These are phyloP conservation scores for Porites cylindrica DNA, from an alignment of 92 coral and sea anemone species.

Conservation along the genomic window DNA sequence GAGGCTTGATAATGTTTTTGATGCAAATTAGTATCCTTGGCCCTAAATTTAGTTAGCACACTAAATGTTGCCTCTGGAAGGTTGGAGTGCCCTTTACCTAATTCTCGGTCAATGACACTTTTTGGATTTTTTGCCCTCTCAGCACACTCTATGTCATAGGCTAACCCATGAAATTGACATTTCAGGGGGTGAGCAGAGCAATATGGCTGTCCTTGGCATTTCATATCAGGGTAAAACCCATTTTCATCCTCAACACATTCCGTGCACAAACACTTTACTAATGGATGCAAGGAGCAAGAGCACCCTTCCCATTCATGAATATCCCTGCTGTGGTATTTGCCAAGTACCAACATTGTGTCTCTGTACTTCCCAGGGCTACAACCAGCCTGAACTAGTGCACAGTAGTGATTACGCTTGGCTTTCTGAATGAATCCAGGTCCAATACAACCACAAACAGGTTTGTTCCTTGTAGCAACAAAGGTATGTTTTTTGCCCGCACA, in stretches of 20 bases:
- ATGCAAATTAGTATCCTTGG: too few species aligned
- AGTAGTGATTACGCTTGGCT: conserved; percentile 61
- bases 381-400: conserved; percentile 64
- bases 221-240: too few species aligned
- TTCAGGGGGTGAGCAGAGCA: conserved; percentile 40
- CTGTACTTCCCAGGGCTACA: conserved; percentile 56
- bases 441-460: too few species aligned
- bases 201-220: conserved; percentile 31
- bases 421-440: too few species aligned
- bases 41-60: too few species aligned
- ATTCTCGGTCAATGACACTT: neutral
- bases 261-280: too few species aligned
- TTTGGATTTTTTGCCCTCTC: conserved; percentile 39
- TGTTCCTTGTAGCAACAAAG: conserved; percentile 13
- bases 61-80: too few species aligned
- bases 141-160: conserved; percentile 34
- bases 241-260: too few species aligned
- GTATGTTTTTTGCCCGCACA: conserved; percentile 28
- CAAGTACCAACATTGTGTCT: conserved; percentile 55
- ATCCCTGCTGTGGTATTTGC: conserved; percentile 66
- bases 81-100: too few species aligned
- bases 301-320: conserved; percentile 59
- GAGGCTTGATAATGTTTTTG: conserved; percentile 19
- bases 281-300: too few species aligned
- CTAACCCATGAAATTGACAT: neutral